Base-by-base conservation (phyloP, 2,888 invertebrate genomes). In the Netelia inedita region DNA sequence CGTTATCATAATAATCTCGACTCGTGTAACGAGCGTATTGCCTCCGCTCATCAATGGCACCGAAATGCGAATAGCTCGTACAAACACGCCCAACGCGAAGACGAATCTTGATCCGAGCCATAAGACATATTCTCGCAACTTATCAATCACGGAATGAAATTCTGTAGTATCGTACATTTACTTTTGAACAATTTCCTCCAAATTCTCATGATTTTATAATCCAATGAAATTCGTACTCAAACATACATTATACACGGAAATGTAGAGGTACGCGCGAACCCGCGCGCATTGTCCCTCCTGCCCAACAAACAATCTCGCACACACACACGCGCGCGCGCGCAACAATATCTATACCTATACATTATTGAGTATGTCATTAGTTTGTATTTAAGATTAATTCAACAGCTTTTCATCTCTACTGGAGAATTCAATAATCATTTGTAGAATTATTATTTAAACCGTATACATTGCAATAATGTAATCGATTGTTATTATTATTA, bases 281-380 rank as follows among this genome's bases (percentile, higher is more conserved):
- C 28, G 28, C 28, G 28, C 28, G 1, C 28, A 28, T 28, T 1
- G 28, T 28, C 28, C 28, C 28, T 28, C 5, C 28, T 6, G 28
- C 28, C 5, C 5, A 5, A 3, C 28, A 28, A 28, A 28, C 28
- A 28, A 28, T 6, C 28, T 5, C 2, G 1, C 16, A 57, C 19
- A 57, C 21, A 57, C 57, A 19, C 57, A 57, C 55, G 55, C 55
- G 5, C 23, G 46, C n/a, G 74, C 55, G 75, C 88, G 69, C 28
- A 2, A 5, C 5, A 28, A 28, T 28, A 28, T 28, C 28, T 28
- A 28, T 28, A 28, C 28, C 5, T 28, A 87, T 83, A 87, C 87
- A 87, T 88, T 92, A 92, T 92, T 93, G 93, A 93, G 93, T 93
- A 93, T 93, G 93, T 93, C 93, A 93, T 93, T 93, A 93, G 91